Base-by-base conservation (phyloP, 2,797 vertebrate species). In the Cossypha heuglini region DNA sequence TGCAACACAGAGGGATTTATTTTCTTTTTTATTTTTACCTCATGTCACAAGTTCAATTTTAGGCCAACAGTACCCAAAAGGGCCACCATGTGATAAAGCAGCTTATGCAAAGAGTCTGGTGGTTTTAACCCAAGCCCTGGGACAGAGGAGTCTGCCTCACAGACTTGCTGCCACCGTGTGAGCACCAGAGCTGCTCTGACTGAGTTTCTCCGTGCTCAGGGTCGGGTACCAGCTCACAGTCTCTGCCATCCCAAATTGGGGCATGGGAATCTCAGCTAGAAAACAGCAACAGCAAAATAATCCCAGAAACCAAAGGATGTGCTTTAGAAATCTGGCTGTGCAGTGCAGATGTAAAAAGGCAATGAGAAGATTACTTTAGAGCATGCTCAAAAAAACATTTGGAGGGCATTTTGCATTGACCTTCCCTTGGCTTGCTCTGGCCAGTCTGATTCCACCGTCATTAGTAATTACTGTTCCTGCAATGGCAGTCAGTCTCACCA, bases 11-110 rank as follows among this genome's bases (percentile, higher is more conserved):
- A 87, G 24, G 90, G 87, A 54, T 91, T 94, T 94, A 67, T 94
- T 97, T 95, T 88, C 87, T 93, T 91, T 91, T 95, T 94, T 96
- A 91, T 93, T 95, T 96, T 93, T 94, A 93, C 88, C 84, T 95
- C 78, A 93, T 93, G 92, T 95, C 95, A 84, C 58, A 92, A 96
- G 96, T 96, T 97, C 92, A 95, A 37, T 91, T 96, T 86, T 80
- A 93, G 96, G 94, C 95, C 93, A 93, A 76, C 40, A 91, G 78
- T 90, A 95, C 89, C 69, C 88, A 88, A 85, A 94, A 48, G 35
- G 7, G 2, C 75, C 83, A 90, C 86, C 86, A 85, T 42, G 75
- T 92, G 95, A 95, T 75, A 68, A 0, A 93, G 61, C 38, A 80
- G 81, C 37, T 94, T 73, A 63, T 54, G 67, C 61, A 77, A 59